These are phyloP conservation scores for Neodiprion fabricii DNA, from an alignment of 1,140 invertebrate genomes.

Conservation along the genomic window DNA sequence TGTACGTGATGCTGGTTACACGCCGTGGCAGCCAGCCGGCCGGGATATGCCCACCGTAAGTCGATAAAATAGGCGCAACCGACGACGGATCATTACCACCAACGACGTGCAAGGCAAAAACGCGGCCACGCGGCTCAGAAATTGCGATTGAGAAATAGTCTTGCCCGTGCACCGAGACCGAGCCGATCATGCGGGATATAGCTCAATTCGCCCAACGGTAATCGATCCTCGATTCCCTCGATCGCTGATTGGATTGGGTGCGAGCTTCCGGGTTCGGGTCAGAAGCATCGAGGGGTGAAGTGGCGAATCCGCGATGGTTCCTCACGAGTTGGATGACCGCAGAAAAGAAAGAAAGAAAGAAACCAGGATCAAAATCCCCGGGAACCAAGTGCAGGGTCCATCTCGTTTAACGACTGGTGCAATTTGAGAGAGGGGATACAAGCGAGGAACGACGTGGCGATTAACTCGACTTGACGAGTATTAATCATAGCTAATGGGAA, in stretches of 20 bases:
- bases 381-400: too few species aligned
- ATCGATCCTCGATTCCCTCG: too few species aligned
- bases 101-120: slow-evolving; percentile 4
- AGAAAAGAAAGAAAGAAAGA: not conserved
- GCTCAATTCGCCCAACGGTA: too few species aligned
- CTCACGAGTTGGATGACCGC: not conserved
- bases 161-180: too few species aligned
- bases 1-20: not conserved
- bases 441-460: not conserved
- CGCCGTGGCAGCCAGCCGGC: not conserved
- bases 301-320: not conserved
- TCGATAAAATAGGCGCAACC: too few species aligned
- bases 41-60: too few species aligned
- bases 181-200: too few species aligned
- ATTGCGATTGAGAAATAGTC: not conserved
- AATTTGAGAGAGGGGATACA: too few species aligned
- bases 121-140: not conserved
- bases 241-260: too few species aligned
- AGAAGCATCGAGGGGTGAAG: not conserved
- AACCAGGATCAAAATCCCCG: not conserved
- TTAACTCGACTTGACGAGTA: not conserved
- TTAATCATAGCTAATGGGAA: not conserved
- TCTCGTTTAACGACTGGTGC: too few species aligned
- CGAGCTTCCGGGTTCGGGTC: not conserved
- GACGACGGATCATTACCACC: slow-evolving; percentile 2